phyloP scores from a whole-genome alignment of 2,797 vertebrate species.

The Anabas testudineus region DNA sequence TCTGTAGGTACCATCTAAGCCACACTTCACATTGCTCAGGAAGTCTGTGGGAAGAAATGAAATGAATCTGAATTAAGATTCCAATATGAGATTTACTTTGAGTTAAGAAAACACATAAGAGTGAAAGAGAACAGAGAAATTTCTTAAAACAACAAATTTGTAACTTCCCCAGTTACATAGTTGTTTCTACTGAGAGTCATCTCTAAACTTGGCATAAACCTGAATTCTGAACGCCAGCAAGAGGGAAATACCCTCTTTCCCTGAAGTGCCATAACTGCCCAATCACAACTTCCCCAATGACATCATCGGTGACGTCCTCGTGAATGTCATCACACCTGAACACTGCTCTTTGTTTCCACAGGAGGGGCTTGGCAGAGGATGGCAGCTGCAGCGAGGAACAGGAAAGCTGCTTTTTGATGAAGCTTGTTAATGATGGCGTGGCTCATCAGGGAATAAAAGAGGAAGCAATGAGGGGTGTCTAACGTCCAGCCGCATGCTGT shows the following conservation, averaged over 20 bases:
- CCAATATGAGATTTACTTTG: conserved; percentile 8
- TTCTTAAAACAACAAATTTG: not conserved
- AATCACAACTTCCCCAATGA: conserved; percentile 55
- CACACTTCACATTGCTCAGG: conserved; percentile 25
- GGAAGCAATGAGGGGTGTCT: conserved; percentile 62
- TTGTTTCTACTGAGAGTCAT: conserved; percentile 12
- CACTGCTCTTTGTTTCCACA: conserved; percentile 8
- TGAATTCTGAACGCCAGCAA: not conserved
- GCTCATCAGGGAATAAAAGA: conserved; percentile 46
- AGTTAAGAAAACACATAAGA: not conserved
- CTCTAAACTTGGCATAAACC: conserved; percentile 2
- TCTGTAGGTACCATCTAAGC: conserved; percentile 8
- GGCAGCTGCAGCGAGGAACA: not conserved
- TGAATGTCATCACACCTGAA: conserved; percentile 33
- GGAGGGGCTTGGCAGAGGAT: not conserved
- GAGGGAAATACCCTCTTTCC: conserved; percentile 17
- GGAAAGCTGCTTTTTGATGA: conserved; percentile 13
- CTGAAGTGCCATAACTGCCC: conserved; percentile 11
- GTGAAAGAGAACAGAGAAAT: conserved; percentile 9
- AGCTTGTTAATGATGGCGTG: conserved; percentile 5
- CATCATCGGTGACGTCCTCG: conserved; percentile 51
- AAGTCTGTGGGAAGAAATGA: not conserved
- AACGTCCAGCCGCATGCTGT: conserved; percentile 22
- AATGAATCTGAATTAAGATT: not conserved
- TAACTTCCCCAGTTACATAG: conserved; percentile 36